These are phyloP conservation scores for Frankliniella fusca DNA, from an alignment of 2,888 invertebrate species.

Conservation along the genomic window DNA sequence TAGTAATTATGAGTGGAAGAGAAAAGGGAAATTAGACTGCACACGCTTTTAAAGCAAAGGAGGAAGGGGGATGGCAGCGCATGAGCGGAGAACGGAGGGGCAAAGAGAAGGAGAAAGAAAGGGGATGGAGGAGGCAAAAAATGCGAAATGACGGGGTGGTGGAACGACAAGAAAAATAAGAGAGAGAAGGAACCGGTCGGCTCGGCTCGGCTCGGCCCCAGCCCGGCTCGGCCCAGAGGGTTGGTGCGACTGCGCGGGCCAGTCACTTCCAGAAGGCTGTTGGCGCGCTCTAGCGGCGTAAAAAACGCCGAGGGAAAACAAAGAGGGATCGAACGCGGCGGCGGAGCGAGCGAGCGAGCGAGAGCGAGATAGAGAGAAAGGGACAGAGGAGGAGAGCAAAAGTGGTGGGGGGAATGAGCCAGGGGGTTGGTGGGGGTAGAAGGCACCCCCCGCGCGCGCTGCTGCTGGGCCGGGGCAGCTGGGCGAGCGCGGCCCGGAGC, in stretches of 20 bases:
- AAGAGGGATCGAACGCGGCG: background rate
- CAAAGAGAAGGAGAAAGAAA: background rate
- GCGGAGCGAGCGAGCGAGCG: background rate
- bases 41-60: conserved; percentile 20
- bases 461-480: too few relatives aligned
- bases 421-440: background rate
- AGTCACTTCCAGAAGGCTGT: conserved; percentile 12
- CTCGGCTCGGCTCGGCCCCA: background rate
- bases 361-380: background rate
- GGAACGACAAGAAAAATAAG: conserved; percentile 4
- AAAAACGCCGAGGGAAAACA: background rate
- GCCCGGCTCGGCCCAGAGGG: background rate
- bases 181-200: conserved; percentile 5
- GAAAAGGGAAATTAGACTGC: conserved; percentile 26
- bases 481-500: too few relatives aligned
- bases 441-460: background rate
- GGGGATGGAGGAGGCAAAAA: conserved; percentile 15
- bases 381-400: background rate
- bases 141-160: conserved; percentile 18
- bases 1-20: conserved; percentile 25
- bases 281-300: conserved; percentile 1
- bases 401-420: conserved; percentile 1
- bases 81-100: background rate
- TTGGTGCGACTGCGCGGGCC: background rate
- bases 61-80: background rate